These are phyloP conservation scores for Myotis yumanensis DNA, from an alignment of 2,113 vertebrate genomes.

Conservation along the genomic window DNA sequence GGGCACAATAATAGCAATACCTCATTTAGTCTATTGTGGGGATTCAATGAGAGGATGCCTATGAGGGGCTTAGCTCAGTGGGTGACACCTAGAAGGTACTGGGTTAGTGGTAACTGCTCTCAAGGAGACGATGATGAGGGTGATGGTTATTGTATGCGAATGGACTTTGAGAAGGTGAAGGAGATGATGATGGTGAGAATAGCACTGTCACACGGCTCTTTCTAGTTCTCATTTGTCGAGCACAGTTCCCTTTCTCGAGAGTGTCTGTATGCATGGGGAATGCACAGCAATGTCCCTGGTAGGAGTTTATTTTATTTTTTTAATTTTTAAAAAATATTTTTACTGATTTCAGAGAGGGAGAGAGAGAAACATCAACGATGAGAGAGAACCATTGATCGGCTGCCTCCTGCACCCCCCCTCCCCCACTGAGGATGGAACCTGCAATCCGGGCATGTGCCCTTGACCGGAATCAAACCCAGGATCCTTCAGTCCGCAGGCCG, in stretches of 20 bases:
- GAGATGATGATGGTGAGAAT: not conserved
- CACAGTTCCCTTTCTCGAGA: not conserved
- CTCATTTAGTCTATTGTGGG: not conserved
- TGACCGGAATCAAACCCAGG: too few relatives aligned
- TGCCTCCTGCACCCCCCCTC: too few relatives aligned
- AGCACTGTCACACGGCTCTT: not conserved
- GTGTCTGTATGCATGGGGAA: not conserved
- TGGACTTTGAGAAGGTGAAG: not conserved
- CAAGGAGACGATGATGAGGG: fast-evolving
- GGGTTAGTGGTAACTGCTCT: not conserved
- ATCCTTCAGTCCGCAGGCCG: too few relatives aligned
- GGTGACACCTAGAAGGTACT: not conserved
- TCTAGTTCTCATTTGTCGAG: too few relatives aligned
- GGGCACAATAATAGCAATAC: not conserved
- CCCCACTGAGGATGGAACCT: too few relatives aligned
- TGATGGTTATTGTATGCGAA: fast-evolving
- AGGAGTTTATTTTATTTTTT: not conserved
- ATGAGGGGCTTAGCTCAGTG: not conserved
- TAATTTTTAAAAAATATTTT: too few relatives aligned
- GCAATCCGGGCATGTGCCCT: too few relatives aligned
- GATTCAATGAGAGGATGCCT: not conserved
- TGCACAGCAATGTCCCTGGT: not conserved
- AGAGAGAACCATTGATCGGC: too few relatives aligned
- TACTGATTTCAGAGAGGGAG: too few relatives aligned
- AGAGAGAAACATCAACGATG: too few relatives aligned